These are phyloP conservation scores for Hippopotamyrus pictus DNA, from an alignment of 2,797 vertebrate species.

Conservation along the genomic window DNA sequence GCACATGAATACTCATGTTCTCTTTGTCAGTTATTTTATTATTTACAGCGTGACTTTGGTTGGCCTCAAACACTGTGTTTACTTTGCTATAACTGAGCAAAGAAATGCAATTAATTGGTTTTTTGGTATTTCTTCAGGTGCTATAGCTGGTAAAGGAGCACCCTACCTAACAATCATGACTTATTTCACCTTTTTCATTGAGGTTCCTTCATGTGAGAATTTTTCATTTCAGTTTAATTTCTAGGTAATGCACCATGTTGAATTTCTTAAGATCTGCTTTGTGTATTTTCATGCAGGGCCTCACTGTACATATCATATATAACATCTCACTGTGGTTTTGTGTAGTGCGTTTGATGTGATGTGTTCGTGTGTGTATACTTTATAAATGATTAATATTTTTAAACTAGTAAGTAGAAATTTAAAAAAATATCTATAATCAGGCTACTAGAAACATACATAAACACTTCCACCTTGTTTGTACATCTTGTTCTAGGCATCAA, in stretches of 20 bases:
- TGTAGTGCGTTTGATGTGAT: not conserved
- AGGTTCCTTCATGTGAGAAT: not conserved
- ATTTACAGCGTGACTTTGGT: not conserved
- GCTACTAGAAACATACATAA: not conserved
- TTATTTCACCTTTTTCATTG: not conserved
- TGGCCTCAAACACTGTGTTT: conserved; percentile 11
- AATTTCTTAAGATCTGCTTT: not conserved
- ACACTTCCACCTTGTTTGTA: not conserved
- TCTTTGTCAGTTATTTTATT: not conserved
- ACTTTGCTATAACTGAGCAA: conserved; percentile 10
- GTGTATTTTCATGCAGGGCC: not conserved
- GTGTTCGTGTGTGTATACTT: not conserved
- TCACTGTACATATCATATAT: not conserved
- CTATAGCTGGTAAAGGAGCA: not conserved
- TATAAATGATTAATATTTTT: not conserved
- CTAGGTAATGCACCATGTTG: not conserved
- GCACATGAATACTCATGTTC: not conserved
- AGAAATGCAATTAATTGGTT: not conserved
- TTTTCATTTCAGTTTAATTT: not conserved
- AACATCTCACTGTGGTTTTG: not conserved
- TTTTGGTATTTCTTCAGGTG: not conserved
- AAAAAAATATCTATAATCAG: not conserved
- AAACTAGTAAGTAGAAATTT: not conserved
- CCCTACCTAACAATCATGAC: not conserved
- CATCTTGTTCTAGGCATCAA: not conserved